A percentile compares a stretch with the other conserved stretches of the same genome.
Conservation (phyloP, 2,888 invertebrate genomes). For the Idaea dimidiata region DNA sequence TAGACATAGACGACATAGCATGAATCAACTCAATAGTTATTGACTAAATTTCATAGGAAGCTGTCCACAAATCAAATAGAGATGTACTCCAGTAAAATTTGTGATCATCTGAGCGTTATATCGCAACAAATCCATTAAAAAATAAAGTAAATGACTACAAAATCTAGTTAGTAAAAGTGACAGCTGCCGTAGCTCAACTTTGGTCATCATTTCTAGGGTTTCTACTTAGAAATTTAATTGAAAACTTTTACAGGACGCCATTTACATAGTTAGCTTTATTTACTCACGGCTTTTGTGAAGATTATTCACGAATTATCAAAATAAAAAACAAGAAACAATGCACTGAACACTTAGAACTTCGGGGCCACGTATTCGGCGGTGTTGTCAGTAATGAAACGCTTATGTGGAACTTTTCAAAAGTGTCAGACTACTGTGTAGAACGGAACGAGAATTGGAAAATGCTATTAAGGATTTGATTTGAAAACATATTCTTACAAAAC, state of each 20-base stretch:
- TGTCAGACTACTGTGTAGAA: constrained; percentile 35
- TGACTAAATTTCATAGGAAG: not conserved
- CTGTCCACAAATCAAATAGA: not conserved
- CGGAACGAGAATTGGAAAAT: constrained; percentile 35
- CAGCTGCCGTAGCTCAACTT: constrained; percentile 29
- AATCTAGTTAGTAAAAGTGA: constrained; percentile 36
- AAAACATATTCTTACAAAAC: not conserved
- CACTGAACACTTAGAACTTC: constrained; percentile 59
- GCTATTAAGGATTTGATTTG: not conserved
- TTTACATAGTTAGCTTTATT: constrained; percentile 26
- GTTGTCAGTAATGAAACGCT: constrained; percentile 67
- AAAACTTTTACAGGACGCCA: constrained; percentile 23
- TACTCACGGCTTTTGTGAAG: constrained; percentile 64
- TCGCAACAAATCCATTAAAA: constrained; percentile 26
- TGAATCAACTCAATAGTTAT: not conserved
- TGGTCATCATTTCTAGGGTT: constrained; percentile 32
- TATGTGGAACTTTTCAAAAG: constrained; percentile 78
- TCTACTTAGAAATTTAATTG: constrained; percentile 20
- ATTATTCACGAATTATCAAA: constrained; percentile 56
- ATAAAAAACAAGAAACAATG: constrained; percentile 76
- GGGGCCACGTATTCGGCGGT: constrained; percentile 77
- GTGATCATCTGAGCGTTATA: constrained; percentile 17
- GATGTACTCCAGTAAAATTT: not conserved
- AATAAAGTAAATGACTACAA: constrained; percentile 34
- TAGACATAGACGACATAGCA: not conserved